phyloP scores from a whole-genome alignment of 2,888 invertebrate genomes.

The Rhagonycha fulva region DNA sequence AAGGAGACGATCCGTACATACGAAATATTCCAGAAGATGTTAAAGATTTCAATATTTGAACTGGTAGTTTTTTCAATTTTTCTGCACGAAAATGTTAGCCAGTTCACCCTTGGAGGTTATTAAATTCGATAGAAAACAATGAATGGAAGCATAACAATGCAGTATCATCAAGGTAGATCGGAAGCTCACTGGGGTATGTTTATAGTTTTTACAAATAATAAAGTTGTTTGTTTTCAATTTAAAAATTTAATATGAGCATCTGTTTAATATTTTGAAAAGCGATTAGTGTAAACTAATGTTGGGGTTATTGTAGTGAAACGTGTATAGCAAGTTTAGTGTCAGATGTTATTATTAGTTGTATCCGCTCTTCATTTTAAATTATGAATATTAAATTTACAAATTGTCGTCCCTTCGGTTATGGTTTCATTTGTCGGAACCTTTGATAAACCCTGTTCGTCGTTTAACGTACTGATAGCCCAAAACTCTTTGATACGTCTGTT shows the following conservation, averaged over 20 bases:
- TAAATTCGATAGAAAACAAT: background rate
- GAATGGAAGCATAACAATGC: background rate
- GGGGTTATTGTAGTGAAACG: slow-evolving; percentile 4
- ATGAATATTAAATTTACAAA: slow-evolving; percentile 18
- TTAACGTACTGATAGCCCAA: background rate
- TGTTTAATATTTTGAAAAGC: background rate
- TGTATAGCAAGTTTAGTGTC: slow-evolving; percentile 9
- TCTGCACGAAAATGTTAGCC: no score
- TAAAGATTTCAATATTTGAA: no score
- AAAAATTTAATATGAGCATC: background rate
- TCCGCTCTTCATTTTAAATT: slow-evolving; percentile 19
- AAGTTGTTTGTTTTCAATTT: background rate
- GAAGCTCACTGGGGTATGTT: background rate
- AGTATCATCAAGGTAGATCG: background rate
- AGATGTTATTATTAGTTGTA: slow-evolving; percentile 22
- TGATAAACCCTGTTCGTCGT: background rate
- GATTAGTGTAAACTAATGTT: background rate
- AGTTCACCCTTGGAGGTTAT: background rate
- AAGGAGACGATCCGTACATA: no score
- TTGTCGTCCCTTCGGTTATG: slow-evolving; percentile 7
- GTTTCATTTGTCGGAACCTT: slow-evolving; percentile 4
- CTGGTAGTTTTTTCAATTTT: no score
- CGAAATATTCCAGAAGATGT: no score
- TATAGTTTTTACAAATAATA: background rate
- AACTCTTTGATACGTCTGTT: slow-evolving; percentile 2